These are phyloP conservation scores for Drosophila vallismaia DNA, from an alignment of 2,888 invertebrate genomes.

Conservation along the genomic window DNA sequence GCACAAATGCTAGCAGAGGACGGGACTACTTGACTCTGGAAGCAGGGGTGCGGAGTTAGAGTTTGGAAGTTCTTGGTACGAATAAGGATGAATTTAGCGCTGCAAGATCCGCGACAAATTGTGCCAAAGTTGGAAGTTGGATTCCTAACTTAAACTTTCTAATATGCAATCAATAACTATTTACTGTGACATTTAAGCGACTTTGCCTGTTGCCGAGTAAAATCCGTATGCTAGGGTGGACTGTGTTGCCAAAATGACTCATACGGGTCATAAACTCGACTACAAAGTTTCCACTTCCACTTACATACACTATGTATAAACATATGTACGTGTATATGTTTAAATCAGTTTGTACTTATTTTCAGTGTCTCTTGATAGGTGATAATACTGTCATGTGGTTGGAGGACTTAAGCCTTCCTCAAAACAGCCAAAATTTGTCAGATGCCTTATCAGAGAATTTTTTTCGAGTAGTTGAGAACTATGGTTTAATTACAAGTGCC, in stretches of 20 bases:
- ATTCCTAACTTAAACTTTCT: constrained; percentile 15
- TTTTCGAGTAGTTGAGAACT: background rate
- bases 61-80: background rate
- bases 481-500: background rate
- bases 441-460: background rate
- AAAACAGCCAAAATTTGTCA: background rate
- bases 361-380: background rate
- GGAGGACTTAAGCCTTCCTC: background rate
- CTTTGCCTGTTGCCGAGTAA: background rate
- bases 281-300: too few relatives aligned
- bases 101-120: constrained; percentile 2
- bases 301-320: too few relatives aligned
- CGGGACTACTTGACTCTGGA: background rate
- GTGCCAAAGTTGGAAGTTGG: constrained; percentile 13
- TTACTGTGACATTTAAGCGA: background rate
- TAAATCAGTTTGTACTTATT: background rate
- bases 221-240: background rate
- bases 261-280: background rate
- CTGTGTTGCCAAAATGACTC: background rate
- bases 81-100: background rate
- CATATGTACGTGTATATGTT: background rate
- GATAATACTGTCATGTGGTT: background rate
- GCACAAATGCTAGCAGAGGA: background rate
- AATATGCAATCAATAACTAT: constrained; percentile 17
- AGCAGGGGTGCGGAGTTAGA: background rate